These are phyloP conservation scores for Eucidaris tribuloides DNA, from an alignment of 35 echinoderm and acorn worm species.

Conservation along the genomic window DNA sequence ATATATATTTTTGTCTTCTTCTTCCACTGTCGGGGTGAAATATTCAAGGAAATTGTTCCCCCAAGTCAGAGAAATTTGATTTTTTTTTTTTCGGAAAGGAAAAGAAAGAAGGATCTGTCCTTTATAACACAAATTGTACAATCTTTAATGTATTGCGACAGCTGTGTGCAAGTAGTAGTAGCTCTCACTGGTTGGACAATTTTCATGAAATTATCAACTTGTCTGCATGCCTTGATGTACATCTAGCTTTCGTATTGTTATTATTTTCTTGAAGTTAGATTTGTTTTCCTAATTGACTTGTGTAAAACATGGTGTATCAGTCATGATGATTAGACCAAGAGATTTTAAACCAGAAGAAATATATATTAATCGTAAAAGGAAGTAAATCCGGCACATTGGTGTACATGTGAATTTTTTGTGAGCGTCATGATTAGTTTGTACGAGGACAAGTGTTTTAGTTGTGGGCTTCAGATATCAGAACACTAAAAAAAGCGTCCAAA, in stretches of 20 bases:
- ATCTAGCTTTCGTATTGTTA: conserved; percentile 16
- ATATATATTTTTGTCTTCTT: conserved; percentile 17
- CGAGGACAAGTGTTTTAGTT: conserved; percentile 23
- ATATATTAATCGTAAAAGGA: neutral
- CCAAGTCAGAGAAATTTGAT: no score
- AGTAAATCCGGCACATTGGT: conserved; percentile 4
- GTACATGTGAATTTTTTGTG: conserved; percentile 9
- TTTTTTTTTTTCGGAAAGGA: no score
- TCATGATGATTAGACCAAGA: conserved; percentile 4
- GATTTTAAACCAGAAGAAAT: neutral
- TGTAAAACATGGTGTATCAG: neutral
- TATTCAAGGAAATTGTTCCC: no score
- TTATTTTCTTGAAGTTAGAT: conserved; percentile 15
- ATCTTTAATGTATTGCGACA: conserved; percentile 15
- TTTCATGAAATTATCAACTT: neutral
- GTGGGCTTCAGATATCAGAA: conserved; percentile 27
- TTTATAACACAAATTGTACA: no score
- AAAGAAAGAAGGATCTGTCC: no score
- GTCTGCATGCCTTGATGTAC: conserved; percentile 39
- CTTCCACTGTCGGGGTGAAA: neutral
- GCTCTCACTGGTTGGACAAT: conserved; percentile 34
- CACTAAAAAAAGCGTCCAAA: conserved; percentile 21
- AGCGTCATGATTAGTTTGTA: conserved; percentile 13
- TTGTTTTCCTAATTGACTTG: conserved; percentile 22
- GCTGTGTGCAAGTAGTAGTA: conserved; percentile 36